phyloP scores from a whole-genome alignment of 2,113 vertebrate genomes.

The Corythornis cristatus region DNA sequence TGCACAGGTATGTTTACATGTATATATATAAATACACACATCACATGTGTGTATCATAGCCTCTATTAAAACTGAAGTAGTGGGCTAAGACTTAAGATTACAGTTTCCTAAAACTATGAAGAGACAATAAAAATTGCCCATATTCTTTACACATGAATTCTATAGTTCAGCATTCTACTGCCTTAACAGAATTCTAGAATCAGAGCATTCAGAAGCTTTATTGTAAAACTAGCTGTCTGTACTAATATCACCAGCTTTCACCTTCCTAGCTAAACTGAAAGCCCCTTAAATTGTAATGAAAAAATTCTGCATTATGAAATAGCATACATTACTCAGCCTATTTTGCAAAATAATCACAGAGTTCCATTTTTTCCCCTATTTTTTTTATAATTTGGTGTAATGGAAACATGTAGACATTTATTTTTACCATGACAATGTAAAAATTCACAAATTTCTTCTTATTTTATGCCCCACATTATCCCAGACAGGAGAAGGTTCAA shows the following conservation, averaged over 20 bases:
- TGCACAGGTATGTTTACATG: neutral
- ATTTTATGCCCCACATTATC: slow-evolving; percentile 92
- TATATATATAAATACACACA: neutral
- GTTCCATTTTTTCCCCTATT: neutral
- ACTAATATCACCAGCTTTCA: neutral
- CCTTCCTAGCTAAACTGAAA: neutral
- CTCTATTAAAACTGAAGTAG: neutral
- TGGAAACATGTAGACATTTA: slow-evolving; percentile 56
- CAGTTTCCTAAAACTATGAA: neutral
- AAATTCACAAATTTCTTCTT: slow-evolving; percentile 48
- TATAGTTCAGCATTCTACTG: neutral
- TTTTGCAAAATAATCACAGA: neutral
- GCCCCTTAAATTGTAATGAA: neutral
- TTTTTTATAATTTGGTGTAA: slow-evolving; percentile 39
- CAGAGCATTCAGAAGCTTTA: neutral
- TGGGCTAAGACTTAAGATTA: neutral
- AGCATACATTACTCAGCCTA: neutral
- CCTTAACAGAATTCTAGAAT: neutral
- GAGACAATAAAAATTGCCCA: neutral
- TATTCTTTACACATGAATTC: neutral
- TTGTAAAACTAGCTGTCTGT: neutral
- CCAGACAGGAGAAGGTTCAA: slow-evolving; percentile 97
- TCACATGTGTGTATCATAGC: neutral
- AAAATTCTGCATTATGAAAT: neutral
- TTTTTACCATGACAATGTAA: slow-evolving; percentile 23